Evolutionary conservation across 2,888 invertebrate species (phyloP), one percentile per base, ranked within the genome.

Genomic region (Monoplex corrugatus): DNA sequence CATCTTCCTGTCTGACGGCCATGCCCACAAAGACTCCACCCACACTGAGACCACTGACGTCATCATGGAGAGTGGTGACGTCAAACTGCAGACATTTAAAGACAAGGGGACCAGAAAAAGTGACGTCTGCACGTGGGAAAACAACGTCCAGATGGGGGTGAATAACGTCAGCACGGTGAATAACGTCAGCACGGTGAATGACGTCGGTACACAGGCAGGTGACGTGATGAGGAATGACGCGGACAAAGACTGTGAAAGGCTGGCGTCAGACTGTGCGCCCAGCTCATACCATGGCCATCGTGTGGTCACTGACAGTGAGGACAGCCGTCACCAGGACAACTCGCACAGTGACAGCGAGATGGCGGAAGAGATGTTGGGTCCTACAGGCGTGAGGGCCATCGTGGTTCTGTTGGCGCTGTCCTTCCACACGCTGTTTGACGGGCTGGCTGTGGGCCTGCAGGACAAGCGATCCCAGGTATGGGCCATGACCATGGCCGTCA

Each of bases 391-490:
- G 6, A 94, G 97, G 10, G 96, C 96, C 0, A 89, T 97, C 40
- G 92, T 97, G 63, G 95, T 97, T n/a, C 94, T 97, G 2, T 91
- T 96, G 35, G 97, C 97, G 28, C 94, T 97, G 1, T 97, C 97
- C 2, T 93, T 97, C 6, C 97, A 97, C 93, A 96, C 97, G 23
- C 93, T 97, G 19, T 97, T 97, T 92, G 97, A 97, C 93, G 97
- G 97, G 1, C 93, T 97, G 85, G 97, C 97, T 6, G 94, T 97
- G 87, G 97, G 97, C 0, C 95, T 97, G 28, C 96, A 89, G 87
- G 50, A 72, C n/a, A 68, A 23, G 5, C 28, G 32, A 19, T 13
- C 82, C 16, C 75, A 91, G 35, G 93, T 94, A 1, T 91, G 96
- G 91, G 95, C 96, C 91, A 94, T 93, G 16, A 78, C 91, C 23